Evolutionary conservation across 2,888 invertebrate genomes (phyloP), one percentile per base, ranked within the genome.

Genomic region (Agriopis marginaria): DNA sequence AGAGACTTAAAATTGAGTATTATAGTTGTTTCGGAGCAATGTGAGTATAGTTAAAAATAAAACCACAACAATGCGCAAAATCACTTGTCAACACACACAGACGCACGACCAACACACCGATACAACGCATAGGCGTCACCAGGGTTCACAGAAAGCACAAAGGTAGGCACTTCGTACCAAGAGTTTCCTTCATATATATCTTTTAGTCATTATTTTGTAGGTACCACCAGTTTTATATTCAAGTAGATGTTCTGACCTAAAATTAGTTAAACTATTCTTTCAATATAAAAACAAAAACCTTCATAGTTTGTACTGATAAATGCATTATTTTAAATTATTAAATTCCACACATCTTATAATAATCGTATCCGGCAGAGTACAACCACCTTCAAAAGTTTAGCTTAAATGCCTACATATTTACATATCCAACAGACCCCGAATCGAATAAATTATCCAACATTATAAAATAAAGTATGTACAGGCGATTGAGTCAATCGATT

Each of bases 61-160:
- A 60, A 61, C 42, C 61, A 66, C 66, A 42, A 50, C 49, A 56
- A 53, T 61, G 51, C 44, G 60, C n/a, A 44, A 49, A 32, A 32
- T 14, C 50, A 62, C 54, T 45, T 56, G 39, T 49, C 5, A 55
- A 44, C 55, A 67, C 67, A 50, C 32, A 50, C 62, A 49, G 56
- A 51, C 54, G 23, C 55, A 67, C 61, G 23, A 23, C 44, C 11
- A 51, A 53, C 54, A 67, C 65, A 63, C 62, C 66, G 72, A 9
- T 42, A 42, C 61, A 65, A 71, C 53, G 64, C 65, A 68, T 58
- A 72, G 69, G 64, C 65, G 72, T 72, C 76, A 73, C 63, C 61
- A 70, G 39, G 68, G 70, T 72, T 58, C 58, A 58, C 58, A 45
- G 59, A n/a, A 58, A 58, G 32, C 40, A 60, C 39, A 49, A 40